A percentile compares a stretch with the other conserved stretches of the same genome.
Evolutionary conservation across 2,888 invertebrate genomes (phyloP).

Genomic region (Dysmachus trigonus): DNA sequence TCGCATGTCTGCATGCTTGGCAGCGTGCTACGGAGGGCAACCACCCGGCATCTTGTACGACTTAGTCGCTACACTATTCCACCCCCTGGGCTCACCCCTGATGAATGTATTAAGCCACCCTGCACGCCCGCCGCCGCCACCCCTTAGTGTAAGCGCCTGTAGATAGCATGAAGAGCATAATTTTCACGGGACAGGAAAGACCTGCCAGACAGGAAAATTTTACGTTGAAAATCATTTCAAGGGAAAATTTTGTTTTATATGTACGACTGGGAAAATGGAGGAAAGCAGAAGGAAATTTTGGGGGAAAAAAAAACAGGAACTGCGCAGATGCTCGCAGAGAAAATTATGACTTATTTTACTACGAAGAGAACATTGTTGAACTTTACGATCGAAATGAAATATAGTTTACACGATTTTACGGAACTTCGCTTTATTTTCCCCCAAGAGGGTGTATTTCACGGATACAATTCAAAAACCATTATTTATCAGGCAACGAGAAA

Average conservation of each 20-base stretch:
- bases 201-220: not conserved
- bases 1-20: constrained; percentile 21
- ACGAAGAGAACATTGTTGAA: not conserved
- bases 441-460: too few relatives aligned
- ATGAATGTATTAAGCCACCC: not conserved
- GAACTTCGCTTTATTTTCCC: too few relatives aligned
- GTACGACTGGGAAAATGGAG: not conserved
- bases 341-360: not conserved
- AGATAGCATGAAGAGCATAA: not conserved
- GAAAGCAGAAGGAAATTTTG: not conserved
- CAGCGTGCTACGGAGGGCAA: constrained; percentile 28
- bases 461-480: too few relatives aligned
- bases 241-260: not conserved
- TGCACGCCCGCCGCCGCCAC: not conserved
- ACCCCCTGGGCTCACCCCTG: not conserved
- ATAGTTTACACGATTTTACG: not conserved
- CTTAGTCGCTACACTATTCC: not conserved
- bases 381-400: not conserved
- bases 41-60: constrained; percentile 26
- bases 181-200: not conserved
- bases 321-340: not conserved
- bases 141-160: not conserved
- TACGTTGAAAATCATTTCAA: not conserved
- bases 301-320: not conserved
- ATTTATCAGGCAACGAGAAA: too few relatives aligned